Conservation (phyloP, 2,888 invertebrate species). For the Sympetrum striolatum region DNA sequence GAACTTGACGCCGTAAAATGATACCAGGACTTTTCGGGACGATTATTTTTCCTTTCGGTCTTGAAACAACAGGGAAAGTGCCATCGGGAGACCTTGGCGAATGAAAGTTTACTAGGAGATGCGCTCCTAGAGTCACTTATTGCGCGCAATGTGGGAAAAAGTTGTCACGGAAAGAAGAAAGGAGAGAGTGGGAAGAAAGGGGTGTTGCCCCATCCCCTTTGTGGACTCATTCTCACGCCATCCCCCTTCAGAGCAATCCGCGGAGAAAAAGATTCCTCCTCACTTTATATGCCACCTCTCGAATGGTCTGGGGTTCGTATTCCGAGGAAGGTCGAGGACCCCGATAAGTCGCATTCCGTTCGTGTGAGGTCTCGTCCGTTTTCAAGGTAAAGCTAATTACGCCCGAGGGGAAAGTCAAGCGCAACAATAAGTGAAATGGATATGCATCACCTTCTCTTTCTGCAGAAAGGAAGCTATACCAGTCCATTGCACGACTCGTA, state of each 20-base stretch:
- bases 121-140: not conserved
- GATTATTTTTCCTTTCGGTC: not conserved
- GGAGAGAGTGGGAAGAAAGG: not conserved
- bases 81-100: not conserved
- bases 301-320: not conserved
- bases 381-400: not conserved
- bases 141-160: not conserved
- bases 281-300: not conserved
- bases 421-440: not conserved
- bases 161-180: not conserved
- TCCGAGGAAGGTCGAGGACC: not conserved
- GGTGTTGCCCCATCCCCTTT: not conserved
- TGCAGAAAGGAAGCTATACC: too few relatives aligned
- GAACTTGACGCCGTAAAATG: not conserved
- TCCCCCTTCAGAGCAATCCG: not conserved
- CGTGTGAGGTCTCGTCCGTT: not conserved
- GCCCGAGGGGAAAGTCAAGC: not conserved
- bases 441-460: not conserved
- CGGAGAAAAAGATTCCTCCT: not conserved
- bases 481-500: too few relatives aligned
- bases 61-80: not conserved
- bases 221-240: not conserved
- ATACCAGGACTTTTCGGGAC: not conserved
- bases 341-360: not conserved
- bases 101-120: not conserved